Percentiles rank a stretch among this genome's conserved stretches.
Evolutionary conservation across 2,113 vertebrate genomes (phyloP).

Genomic region (Corythoichthys haematopterus): DNA sequence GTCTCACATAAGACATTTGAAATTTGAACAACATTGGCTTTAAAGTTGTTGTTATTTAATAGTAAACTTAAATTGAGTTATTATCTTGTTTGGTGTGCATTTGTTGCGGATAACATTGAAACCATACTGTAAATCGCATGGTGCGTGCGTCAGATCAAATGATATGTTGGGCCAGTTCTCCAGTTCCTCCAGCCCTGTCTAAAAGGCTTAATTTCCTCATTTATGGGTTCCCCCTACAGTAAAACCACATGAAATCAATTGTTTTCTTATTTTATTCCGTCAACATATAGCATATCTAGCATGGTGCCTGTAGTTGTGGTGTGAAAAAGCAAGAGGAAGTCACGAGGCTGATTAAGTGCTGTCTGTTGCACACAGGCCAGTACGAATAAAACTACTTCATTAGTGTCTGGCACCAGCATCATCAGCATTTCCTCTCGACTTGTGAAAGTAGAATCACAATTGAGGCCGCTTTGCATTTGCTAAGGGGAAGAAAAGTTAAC

Average conservation of each 20-base stretch:
- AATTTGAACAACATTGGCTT: too few species aligned
- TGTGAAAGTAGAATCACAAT: constrained; percentile 39
- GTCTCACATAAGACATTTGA: too few species aligned
- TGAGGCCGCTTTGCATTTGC: constrained; percentile 13
- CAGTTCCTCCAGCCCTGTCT: neutral
- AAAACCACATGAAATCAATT: neutral
- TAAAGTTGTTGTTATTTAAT: too few species aligned
- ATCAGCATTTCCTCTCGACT: constrained; percentile 49
- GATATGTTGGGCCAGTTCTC: too few species aligned
- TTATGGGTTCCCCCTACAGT: neutral
- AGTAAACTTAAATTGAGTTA: too few species aligned
- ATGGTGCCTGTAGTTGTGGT: neutral
- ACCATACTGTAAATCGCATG: too few species aligned
- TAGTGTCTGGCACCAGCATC: constrained; percentile 52
- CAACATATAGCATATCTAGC: neutral
- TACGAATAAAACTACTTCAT: constrained; percentile 58
- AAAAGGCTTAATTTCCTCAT: neutral
- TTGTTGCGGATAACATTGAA: too few species aligned
- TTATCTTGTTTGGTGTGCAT: too few species aligned
- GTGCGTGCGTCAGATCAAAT: too few species aligned
- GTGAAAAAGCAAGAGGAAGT: neutral
- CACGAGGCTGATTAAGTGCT: constrained; percentile 39
- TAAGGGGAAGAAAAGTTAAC: neutral
- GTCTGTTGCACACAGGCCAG: constrained; percentile 34
- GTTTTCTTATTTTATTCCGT: neutral